Evolutionary conservation across 2,888 invertebrate species (phyloP), one percentile per base, ranked within the genome.

Genomic region (Drosophila ustulata): DNA sequence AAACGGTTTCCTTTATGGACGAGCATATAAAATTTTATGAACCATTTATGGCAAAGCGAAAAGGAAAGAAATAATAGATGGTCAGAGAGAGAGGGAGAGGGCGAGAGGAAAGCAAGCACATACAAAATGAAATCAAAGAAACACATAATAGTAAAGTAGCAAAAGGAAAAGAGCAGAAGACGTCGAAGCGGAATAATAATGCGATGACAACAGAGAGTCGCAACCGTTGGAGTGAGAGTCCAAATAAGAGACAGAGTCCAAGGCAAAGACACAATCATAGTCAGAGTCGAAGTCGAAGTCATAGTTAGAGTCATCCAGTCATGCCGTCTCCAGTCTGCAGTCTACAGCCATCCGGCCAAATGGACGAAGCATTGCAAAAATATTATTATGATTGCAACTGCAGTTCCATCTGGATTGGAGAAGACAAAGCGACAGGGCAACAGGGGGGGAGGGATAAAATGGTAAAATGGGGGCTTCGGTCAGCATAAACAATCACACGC

Each of bases 21-120:
- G 79, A 74, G 80, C 79, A 51, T 76, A 82, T 80, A 82, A 80
- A 80, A 80, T 79, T 80, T 80, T 82, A 80, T 79, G 82, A 79
- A 73, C 76, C 82, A 80, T 80, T 80, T 82, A 79, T 80, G 82
- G 80, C 80, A 59, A 47, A 77, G 71, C 57, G 50, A 51, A 75
- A 68, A 63, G 65, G 57, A 65, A 66, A 56, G 41, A 67, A 57
- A 56, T 8, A 57, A 71, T 43, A 47, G 45, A n/a, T 25, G 39
- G 37, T 25, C 23, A 34, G 47, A 37, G 28, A 37, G 28, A 23
- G 26, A 30, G 23, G 18, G 8, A 23, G 34, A 46, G 18, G 34
- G 28, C 8, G 4, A 46, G 8, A 46, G 65, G 66, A 43, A 56
- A 56, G 57, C 30, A 39, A 66, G 18, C 39, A 41, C 39, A 41